phyloP scores from a whole-genome alignment of 2,888 invertebrate species.

The Leptinotarsa rubiginosa region DNA sequence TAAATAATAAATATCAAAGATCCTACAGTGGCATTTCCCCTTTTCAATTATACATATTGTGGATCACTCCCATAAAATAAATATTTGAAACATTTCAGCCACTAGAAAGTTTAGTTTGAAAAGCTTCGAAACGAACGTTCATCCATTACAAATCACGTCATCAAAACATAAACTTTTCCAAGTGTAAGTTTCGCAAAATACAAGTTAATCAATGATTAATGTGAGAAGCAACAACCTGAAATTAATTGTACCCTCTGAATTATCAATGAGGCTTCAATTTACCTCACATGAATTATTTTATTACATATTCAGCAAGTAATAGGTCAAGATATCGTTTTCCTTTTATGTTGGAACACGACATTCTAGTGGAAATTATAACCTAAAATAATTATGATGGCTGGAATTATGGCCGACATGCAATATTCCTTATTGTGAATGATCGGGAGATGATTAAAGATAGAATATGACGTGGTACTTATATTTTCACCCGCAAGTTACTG shows the following conservation, averaged over 20 bases:
- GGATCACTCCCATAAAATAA: neutral
- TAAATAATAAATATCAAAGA: too few relatives aligned
- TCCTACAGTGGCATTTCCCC: neutral
- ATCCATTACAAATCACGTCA: neutral
- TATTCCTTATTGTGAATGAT: neutral
- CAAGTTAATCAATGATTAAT: neutral
- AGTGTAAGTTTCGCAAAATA: neutral
- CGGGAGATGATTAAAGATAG: neutral
- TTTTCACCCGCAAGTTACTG: too few relatives aligned
- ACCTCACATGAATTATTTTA: neutral
- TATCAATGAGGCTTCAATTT: conserved; percentile 3
- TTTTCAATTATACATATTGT: neutral
- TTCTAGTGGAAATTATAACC: conserved; percentile 13
- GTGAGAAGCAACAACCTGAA: conserved; percentile 5
- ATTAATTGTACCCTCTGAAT: neutral
- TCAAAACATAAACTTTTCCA: neutral
- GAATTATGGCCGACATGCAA: neutral
- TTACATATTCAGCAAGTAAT: conserved; percentile 5
- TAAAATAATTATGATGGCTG: neutral
- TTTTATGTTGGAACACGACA: conserved; percentile 10
- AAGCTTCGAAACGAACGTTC: neutral
- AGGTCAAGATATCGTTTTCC: neutral
- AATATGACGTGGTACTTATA: too few relatives aligned
- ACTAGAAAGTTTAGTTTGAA: neutral
- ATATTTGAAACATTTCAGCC: too few relatives aligned